A percentile compares a stretch with the other conserved stretches of the same genome.
phyloP scores from a whole-genome alignment of 2,797 vertebrate species.

The Bufotes viridis region DNA sequence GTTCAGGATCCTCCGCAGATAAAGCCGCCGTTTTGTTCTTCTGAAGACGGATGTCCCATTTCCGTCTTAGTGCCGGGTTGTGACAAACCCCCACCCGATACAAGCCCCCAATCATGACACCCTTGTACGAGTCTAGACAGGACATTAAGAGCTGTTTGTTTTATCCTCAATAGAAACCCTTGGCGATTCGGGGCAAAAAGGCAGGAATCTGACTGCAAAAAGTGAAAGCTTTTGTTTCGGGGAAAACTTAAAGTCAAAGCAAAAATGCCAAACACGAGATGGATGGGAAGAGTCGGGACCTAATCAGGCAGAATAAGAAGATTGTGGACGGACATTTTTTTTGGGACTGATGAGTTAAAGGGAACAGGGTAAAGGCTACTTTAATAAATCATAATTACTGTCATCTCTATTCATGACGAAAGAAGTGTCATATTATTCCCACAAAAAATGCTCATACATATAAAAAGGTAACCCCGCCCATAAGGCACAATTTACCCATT shows the following conservation, averaged over 20 bases:
- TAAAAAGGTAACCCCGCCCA: not conserved
- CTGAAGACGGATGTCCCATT: conserved; percentile 50
- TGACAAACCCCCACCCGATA: conserved; percentile 40
- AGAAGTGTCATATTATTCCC: not conserved
- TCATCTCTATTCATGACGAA: not conserved
- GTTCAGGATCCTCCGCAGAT: conserved; percentile 38
- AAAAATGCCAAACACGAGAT: conserved; percentile 50
- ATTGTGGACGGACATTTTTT: conserved; percentile 26
- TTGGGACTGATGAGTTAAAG: not conserved
- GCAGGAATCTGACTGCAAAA: conserved; percentile 55
- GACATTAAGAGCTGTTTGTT: conserved; percentile 60
- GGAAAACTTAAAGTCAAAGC: conserved; percentile 49
- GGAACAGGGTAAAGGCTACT: not conserved
- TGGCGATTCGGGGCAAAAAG: conserved; percentile 58
- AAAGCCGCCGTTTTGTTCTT: conserved; percentile 49
- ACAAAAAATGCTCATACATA: not conserved
- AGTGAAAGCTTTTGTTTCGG: conserved; percentile 37
- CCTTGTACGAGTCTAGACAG: conserved; percentile 57
- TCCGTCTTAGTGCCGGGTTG: conserved; percentile 50
- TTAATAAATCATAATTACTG: conserved; percentile 38
- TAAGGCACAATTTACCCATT: not conserved
- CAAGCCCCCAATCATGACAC: conserved; percentile 41
- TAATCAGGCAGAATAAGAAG: conserved; percentile 55
- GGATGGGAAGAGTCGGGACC: conserved; percentile 49
- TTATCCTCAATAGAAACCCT: conserved; percentile 59